These are phyloP conservation scores for Parus major DNA, from an alignment of 2,113 vertebrate species.

Conservation along the genomic window DNA sequence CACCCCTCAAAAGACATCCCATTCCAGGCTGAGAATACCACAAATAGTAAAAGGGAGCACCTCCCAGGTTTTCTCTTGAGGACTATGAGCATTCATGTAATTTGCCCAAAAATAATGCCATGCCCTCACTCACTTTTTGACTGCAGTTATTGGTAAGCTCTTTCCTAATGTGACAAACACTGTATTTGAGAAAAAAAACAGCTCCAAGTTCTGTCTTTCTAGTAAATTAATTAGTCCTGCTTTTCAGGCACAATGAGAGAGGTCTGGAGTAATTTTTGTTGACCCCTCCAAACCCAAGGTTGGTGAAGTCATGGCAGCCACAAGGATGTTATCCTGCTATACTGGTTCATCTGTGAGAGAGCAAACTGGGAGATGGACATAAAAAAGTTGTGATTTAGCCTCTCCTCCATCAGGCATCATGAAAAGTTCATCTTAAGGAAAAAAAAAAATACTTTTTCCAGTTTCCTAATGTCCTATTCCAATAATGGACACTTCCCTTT, in stretches of 20 bases:
- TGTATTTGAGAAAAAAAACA: neutral
- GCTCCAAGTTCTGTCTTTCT: neutral
- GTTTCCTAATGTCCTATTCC: neutral
- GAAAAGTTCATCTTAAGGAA: neutral
- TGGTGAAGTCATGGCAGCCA: neutral
- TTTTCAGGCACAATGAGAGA: neutral
- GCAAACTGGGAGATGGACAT: neutral
- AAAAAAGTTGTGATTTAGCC: neutral
- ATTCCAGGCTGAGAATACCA: neutral
- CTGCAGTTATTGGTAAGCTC: accelerated
- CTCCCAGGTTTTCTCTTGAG: neutral
- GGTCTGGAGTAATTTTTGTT: neutral
- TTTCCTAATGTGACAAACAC: neutral
- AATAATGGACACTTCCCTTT: neutral
- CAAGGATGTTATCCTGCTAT: neutral
- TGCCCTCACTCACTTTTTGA: neutral
- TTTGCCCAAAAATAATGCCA: neutral
- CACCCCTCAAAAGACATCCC: neutral
- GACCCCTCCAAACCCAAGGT: accelerated
- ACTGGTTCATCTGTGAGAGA: neutral
- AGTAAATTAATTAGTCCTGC: neutral
- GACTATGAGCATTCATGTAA: too few relatives aligned
- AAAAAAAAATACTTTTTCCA: neutral
- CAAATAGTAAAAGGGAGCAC: neutral
- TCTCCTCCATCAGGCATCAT: neutral